Base-by-base conservation (phyloP, 2,797 vertebrate species). In the Chlorospingus flavigularis region DNA sequence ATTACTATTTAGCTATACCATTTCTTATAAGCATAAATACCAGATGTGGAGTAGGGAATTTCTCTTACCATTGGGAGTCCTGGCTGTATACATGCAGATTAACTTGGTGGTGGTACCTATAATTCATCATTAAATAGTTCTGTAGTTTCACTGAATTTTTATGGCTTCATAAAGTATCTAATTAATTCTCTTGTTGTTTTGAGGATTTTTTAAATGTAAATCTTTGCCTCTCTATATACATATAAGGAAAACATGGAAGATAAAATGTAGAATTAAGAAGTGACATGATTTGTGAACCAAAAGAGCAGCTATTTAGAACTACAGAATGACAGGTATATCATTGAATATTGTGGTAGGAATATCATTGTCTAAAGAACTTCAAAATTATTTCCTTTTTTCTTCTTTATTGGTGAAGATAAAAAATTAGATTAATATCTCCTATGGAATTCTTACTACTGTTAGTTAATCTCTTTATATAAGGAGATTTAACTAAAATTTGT, bases 371-470 rank as follows among this genome's bases (percentile, higher is more conserved):
- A 87, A 92, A 96, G 78, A 86, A 81, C 78, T 91, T 97, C 77
- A 96, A 88, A 95, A 95, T 78, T 97, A 92, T 97, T 97, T 97
- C 94, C 81, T 97, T 97, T 97, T 96, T 97, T 96, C 48, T 96
- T 95, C 89, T 97, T 96, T 96, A 97, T 91, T 96, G 79, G 37
- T 65, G 77, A 91, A 86, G 63, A 73, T 95, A 95, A 97, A 96
- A 96, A 95, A 90, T 74, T 17, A 50, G 68, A 91, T 95, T 25
- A 97, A 71, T 67, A 25, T 62, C 77, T 63, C 55, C 54, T 71
- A 37, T 21, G 72, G 47, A 95, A 95, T 73, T 63, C 83, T 57
- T 62, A 72, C 50, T 77, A 48, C 28, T 80, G 7, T 20, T 58
- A 85, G 28, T 63, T 30, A 19, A 77, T 45, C 30, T 76, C 37